Evolutionary conservation across 1,140 invertebrate genomes (phyloP), one percentile per base, ranked within the genome.

Genomic region (Steinernema feltiae): DNA sequence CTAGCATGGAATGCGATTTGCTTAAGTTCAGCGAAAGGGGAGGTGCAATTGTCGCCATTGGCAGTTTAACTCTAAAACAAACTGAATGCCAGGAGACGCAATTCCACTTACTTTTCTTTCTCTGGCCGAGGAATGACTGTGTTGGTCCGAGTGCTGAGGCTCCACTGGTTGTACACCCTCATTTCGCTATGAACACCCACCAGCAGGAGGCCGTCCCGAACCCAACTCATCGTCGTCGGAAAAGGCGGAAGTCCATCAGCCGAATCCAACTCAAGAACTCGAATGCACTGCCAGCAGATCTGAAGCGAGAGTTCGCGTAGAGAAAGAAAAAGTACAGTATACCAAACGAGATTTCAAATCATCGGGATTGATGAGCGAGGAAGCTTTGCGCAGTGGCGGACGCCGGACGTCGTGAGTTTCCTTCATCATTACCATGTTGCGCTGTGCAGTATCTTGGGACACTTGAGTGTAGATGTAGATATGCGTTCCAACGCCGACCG

Each of bases 111-210:
- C 41, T 27, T 63, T 3, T 63, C 53, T 21, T 63, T 63, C 24
- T 63, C 53, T 3, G 53, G 53, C 53, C 7, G 3, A 17, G 53
- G 53, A 27, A 21, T 12, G 24, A n/a, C 41, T n/a, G 53, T 21
- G 24, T 21, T 79, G 17, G 27, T 12, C 35, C 27, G 31, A 81
- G 74, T 75, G 30, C 32, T 75, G 15, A 76, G n/a, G 72, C 82
- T 84, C 96, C 97, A 99, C 86, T 99, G 97, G 0, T 94, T 96
- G 86, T 98, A 99, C 0, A 98, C 94, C 83, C 98, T 94, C 94
- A 99, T 98, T 87, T 99, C 97, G 32, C 95, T 98, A 85, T 98
- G 94, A 95, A 99, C 98, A 29, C 95, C 97, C 1, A 98, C 94
- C 0, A 99, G 94, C 1, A 99, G 88, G 78, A 99, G 95, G 1